Conservation (phyloP, 2,113 vertebrate genomes). For the Clarias batrachus region DNA sequence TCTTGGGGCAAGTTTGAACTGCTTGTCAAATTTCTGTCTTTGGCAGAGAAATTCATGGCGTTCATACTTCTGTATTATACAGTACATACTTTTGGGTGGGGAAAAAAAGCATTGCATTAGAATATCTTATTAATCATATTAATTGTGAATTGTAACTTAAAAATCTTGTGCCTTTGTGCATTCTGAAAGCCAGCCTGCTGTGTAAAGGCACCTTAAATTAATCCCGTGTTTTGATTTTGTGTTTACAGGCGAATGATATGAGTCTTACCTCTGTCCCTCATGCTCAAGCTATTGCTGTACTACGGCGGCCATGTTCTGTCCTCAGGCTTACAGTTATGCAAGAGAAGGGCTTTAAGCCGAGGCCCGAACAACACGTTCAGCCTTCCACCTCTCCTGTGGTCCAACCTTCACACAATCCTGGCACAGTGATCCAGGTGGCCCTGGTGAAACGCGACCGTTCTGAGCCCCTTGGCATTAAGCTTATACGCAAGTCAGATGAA, state of each 20-base stretch:
- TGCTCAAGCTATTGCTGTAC: conserved; percentile 76
- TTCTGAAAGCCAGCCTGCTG: not conserved
- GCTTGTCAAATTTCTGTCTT: not conserved
- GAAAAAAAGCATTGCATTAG: not conserved
- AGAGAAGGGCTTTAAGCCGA: conserved; percentile 85
- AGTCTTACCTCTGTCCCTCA: conserved; percentile 84
- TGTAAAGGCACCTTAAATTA: not conserved
- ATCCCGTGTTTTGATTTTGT: not conserved
- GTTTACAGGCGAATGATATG: conserved; percentile 82
- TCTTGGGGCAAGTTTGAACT: not conserved
- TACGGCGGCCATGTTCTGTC: conserved; percentile 74
- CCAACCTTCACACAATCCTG: conserved; percentile 55
- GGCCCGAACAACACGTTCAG: conserved; percentile 57
- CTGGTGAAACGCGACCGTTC: conserved; percentile 81
- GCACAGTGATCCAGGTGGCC: conserved; percentile 81
- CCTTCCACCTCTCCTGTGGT: conserved; percentile 54
- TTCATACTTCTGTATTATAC: not conserved
- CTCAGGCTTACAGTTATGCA: conserved; percentile 84
- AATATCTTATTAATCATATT: not conserved
- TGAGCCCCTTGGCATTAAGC: conserved; percentile 86
- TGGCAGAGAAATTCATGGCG: not conserved
- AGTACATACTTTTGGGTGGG: not conserved
- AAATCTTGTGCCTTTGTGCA: not conserved
- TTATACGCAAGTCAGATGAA: conserved; percentile 86
- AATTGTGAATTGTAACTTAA: not conserved